Evolutionary conservation across 2,113 vertebrate genomes (phyloP), one percentile per base, ranked within the genome.

Genomic region (Blennius ocellaris): DNA sequence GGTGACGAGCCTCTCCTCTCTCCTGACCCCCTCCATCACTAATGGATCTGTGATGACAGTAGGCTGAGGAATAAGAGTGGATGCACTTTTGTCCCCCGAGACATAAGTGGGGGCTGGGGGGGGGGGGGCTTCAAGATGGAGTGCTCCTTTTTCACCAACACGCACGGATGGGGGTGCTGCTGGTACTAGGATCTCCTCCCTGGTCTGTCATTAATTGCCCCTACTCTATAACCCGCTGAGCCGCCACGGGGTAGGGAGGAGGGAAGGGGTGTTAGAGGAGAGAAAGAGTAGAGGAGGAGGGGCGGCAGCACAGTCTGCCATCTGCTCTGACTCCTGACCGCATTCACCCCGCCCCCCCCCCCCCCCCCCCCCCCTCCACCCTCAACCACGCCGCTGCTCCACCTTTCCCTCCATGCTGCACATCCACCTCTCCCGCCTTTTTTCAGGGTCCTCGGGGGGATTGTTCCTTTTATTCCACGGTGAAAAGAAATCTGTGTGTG

Each of bases 271-370:
- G 11, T 53, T 77, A 61, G 55, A 74, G 66, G 74, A 58, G 38
- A 52, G 73, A 48, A 47, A 66, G 63, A 73, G 74, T 37, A 14
- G 62, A 83, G 84, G 69, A 70, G 66, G 72, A 62, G 57, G 74
- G 83, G 40, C 5, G 1, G 40, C 75, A 61, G 66, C 80, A 73
- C 87, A 90, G 87, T 81, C 77, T 92, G 85, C 95, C 94, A 96
- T 96, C 95, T 96, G 95, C 93, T 95, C 93, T 91, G 76, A 94
- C 92, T 96, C 92, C 93, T 94, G 92, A 92, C 93, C 88, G 52
- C 80, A 78, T 85, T 87, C 86, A 61, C 80, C 82, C 92, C 83
- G 11, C 45, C 43, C 41, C 59, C 41, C 70, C 16, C 9, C 40
- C 50, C 5, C n/a, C n/a, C n/a, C n/a, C n/a, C 80, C 82, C 92